Evolutionary conservation across 1,140 invertebrate genomes (phyloP), one percentile per base, ranked within the genome.

Genomic region (Pinna nobilis): DNA sequence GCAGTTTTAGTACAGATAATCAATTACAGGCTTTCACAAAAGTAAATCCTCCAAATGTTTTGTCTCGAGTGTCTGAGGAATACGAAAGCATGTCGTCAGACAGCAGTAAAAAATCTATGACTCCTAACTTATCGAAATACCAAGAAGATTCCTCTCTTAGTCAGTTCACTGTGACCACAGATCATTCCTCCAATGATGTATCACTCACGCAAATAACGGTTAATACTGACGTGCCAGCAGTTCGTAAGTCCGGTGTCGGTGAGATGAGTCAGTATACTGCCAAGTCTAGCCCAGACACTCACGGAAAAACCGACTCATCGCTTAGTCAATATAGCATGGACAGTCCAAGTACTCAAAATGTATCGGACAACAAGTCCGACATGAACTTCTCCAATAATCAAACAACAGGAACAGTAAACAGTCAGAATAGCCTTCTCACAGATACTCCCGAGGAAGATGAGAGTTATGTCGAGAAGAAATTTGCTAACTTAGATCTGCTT

Each of bases 401-500:
- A 9, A n/a, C 9, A 11, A 11, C n/a, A n/a, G n/a, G 39, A 11
- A n/a, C 39, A 44, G n/a, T 44, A 44, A 63, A 41, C 35, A 25
- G n/a, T 18, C 3, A 63, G 23, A 23, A 63, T 37, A 33, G 44
- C 59, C 30, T 59, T 33, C 7, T 59, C 55, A 25, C 37, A 30
- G 18, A 33, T 20, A 2, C 33, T 30, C 55, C 55, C 51, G 76
- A 77, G 32, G 72, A 74, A 4, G 63, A 67, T 53, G 67, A 79
- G 18, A 68, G 64, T 32, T 74, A 69, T 44, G 63, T 80, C n/a
- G 64, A 77, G 18, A 60, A 81, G 55, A 78, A 69, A 50, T 81
- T 81, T 77, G 79, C 79, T 11, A 81, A 77, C 61, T 64, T 81
- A 15, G 79, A 81, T 41, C 55, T 72, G 39, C 49, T 81, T 20